A percentile compares a stretch with the other conserved stretches of the same genome.
Evolutionary conservation across 2,797 vertebrate species (phyloP).

Genomic region (Acanthis flammea): DNA sequence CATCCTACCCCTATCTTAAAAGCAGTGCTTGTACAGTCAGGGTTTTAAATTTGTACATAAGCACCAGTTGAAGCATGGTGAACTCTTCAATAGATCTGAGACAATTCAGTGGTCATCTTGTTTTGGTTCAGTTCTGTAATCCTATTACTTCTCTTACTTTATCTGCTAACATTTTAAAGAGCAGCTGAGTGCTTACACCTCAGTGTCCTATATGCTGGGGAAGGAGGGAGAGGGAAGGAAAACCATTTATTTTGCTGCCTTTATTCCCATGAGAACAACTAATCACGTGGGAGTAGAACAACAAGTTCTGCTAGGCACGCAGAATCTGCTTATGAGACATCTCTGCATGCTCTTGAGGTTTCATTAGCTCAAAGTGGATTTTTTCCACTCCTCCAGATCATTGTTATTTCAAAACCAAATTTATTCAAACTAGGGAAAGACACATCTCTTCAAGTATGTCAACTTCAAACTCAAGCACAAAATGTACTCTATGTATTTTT

Average conservation of each 20-base stretch:
- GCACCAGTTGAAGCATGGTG: not conserved
- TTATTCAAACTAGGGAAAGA: slow-evolving; percentile 48
- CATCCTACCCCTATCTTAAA: not conserved
- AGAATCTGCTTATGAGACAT: slow-evolving; percentile 52
- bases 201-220: not conserved
- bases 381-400: slow-evolving; percentile 56
- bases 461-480: slow-evolving; percentile 12
- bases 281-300: slow-evolving; percentile 64
- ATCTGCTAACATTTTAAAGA: not conserved
- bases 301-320: slow-evolving; percentile 59
- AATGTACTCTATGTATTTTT: not conserved
- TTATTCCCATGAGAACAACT: slow-evolving; percentile 51
- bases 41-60: not conserved
- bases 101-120: not conserved
- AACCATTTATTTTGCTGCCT: slow-evolving; percentile 15
- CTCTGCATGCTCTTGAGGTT: slow-evolving; percentile 58
- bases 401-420: slow-evolving; percentile 64
- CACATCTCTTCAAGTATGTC: not conserved
- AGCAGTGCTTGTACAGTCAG: not conserved
- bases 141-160: not conserved
- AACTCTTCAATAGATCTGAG: not conserved
- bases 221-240: not conserved
- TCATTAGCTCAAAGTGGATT: slow-evolving; percentile 50
- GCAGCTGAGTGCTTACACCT: not conserved
- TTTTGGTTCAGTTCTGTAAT: not conserved